These are phyloP conservation scores for Ophioninae sp. DNA, from an alignment of 2,888 invertebrate species.

Conservation along the genomic window DNA sequence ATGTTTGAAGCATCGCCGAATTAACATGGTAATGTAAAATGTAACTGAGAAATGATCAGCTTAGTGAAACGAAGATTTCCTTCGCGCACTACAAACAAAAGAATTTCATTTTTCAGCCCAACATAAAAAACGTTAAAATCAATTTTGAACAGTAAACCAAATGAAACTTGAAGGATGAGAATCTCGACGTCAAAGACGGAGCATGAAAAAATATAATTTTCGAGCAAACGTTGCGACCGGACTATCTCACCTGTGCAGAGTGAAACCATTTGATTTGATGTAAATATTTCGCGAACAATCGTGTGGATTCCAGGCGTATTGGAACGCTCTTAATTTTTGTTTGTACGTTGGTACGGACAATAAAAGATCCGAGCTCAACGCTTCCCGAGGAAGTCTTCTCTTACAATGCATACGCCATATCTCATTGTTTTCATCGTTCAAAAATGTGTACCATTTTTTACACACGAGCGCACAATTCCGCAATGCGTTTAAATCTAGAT, in stretches of 20 bases:
- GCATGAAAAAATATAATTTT: not conserved
- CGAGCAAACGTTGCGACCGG: not conserved
- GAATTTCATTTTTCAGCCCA: not conserved
- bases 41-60: not conserved
- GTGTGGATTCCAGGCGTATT: constrained; percentile 98
- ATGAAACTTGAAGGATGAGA: not conserved
- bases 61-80: not conserved
- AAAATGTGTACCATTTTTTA: constrained; percentile 94
- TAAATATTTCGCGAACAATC: constrained; percentile 99
- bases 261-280: constrained; percentile 98
- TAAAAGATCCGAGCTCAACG: constrained; percentile 94
- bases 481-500: constrained; percentile 92
- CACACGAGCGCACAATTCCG: constrained; percentile 95
- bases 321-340: constrained; percentile 95
- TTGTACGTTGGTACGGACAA: constrained; percentile 94
- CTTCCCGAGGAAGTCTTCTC: constrained; percentile 92
- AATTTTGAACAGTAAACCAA: not conserved
- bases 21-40: not conserved
- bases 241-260: constrained; percentile 89
- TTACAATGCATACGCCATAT: constrained; percentile 96
- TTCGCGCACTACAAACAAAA: not conserved
- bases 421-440: constrained; percentile 92
- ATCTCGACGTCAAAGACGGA: not conserved
- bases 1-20: not conserved
- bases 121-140: not conserved